Evolutionary conservation across 1,140 invertebrate genomes (phyloP), one percentile per base, ranked within the genome.

Genomic region (Penaeus vannamei): DNA sequence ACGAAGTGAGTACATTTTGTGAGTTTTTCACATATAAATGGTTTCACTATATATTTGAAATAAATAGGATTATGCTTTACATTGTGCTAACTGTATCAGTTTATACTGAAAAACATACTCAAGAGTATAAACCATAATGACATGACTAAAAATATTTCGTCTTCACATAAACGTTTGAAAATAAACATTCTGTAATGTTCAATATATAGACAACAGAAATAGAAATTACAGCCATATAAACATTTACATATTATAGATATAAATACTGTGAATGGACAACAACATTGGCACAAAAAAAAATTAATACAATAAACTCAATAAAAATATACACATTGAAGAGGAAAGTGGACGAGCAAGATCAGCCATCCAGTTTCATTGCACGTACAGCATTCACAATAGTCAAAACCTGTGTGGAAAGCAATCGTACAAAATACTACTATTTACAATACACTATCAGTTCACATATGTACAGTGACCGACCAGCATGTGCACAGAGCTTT

Each of bases 371-470:
- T 84, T 84, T 84, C 82, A 84, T 84, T 84, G 82, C 82, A 84
- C 82, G 42, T 84, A 84, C 61, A 84, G 61, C 82, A 84, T 84
- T 84, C 82, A 84, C 82, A 66, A 84, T 84, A 84, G 60, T 84
- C 82, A 84, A 84, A 72, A 84, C 82, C 82, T 84, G 64, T 84
- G 82, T 84, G 82, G 82, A 84, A 84, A 84, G 82, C 82, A 84
- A 84, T 84, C 60, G 82, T 84, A 84, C 62, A 84, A 84, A 84
- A 84, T 26, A 84, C 82, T 84, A 84, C 82, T 84, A 84, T 84
- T 84, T 84, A 84, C 82, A 84, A 36, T 36, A 32, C 62, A 66
- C 82, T 84, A 84, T 61, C 36, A 66, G 42, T 42, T 66, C 62
- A 81, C n/a, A 20, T 84, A 84, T 84, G 62, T 84, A 84, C 82